Evolutionary conservation across 2,888 invertebrate species (phyloP).

Genomic region (Cataglyphis livida): DNA sequence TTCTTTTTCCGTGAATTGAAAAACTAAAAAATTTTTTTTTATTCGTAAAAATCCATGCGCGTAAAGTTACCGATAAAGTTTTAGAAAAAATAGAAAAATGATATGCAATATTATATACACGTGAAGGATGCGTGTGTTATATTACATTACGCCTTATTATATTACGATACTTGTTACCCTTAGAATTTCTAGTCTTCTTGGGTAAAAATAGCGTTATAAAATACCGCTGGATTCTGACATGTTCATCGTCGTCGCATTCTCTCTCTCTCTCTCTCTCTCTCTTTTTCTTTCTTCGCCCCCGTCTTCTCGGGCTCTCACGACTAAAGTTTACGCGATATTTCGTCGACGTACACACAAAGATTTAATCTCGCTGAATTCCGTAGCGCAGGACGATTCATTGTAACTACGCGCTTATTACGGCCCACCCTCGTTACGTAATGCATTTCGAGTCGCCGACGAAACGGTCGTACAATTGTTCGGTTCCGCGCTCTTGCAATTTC

Average conservation of each 20-base stretch:
- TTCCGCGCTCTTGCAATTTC: conserved; percentile 59
- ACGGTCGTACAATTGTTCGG: conserved; percentile 53
- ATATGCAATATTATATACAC: neutral
- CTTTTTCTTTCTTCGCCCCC: neutral
- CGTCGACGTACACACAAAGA: neutral
- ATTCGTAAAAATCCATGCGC: neutral
- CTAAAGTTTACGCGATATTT: conserved; percentile 17
- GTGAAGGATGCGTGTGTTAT: neutral
- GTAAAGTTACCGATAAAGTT: neutral
- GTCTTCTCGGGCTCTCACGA: neutral
- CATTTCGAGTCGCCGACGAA: conserved; percentile 31
- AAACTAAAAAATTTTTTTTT: neutral
- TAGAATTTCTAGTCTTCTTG: neutral
- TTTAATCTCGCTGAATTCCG: conserved; percentile 24
- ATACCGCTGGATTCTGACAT: neutral
- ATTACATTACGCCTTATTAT: conserved; percentile 11
- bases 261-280: neutral
- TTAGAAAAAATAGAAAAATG: conserved; percentile 1
- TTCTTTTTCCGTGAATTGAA: neutral
- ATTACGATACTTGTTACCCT: neutral
- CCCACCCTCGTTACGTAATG: conserved; percentile 13
- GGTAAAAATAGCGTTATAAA: conserved; percentile 14
- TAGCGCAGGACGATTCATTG: neutral
- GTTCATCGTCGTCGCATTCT: neutral
- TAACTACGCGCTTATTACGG: conserved; percentile 3